Conservation (phyloP, 92 coral and sea anemone genomes). For the Pocillopora meandrina region DNA sequence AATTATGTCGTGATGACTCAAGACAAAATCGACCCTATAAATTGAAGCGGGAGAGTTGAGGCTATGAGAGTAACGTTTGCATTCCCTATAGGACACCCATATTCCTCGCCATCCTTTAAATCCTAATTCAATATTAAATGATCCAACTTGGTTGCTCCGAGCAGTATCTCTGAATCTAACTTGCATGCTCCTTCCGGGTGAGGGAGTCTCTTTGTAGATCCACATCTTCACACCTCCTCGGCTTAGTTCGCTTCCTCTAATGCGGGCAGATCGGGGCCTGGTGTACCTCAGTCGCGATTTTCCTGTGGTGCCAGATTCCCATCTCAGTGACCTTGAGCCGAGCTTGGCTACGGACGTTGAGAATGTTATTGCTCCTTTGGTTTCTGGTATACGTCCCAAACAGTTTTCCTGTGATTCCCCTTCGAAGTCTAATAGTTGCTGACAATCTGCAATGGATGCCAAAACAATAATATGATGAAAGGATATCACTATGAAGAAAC, state of each 20-base stretch:
- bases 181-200: slow-evolving; percentile 16
- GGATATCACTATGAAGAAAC: not conserved
- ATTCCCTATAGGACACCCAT: slow-evolving; percentile 43
- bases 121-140: not conserved
- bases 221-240: slow-evolving; percentile 50
- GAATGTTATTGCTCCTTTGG: not conserved
- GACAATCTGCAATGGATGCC: not conserved
- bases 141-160: not conserved
- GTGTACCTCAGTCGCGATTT: not conserved
- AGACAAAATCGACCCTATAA: slow-evolving; percentile 23
- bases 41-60: slow-evolving; percentile 11
- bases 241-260: not conserved
- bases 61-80: not conserved
- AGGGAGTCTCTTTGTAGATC: slow-evolving; percentile 25
- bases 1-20: slow-evolving; percentile 18
- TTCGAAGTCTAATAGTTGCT: not conserved
- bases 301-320: not conserved
- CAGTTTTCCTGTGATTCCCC: not conserved
- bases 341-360: not conserved
- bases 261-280: not conserved
- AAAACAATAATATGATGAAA: no score
- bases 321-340: not conserved
- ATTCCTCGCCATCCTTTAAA: slow-evolving; percentile 54
- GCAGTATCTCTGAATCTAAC: slow-evolving; percentile 2
- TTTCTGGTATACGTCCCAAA: not conserved